These are phyloP conservation scores for Myrmecophaga tridactyla DNA, from an alignment of 2,113 vertebrate genomes.

Conservation along the genomic window DNA sequence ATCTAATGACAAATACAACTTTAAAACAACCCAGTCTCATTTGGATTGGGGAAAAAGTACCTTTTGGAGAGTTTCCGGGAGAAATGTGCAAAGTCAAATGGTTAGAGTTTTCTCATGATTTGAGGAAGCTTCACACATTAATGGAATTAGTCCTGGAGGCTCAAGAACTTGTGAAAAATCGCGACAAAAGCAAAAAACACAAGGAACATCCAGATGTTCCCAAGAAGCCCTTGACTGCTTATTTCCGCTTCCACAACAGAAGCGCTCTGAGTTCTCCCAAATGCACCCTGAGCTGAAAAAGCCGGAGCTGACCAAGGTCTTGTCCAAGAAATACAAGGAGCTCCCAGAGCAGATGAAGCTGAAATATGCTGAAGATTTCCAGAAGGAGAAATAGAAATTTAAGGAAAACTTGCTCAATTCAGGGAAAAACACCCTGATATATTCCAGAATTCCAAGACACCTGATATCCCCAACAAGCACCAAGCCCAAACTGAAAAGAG, in stretches of 20 bases:
- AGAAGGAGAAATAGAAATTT: constrained; percentile 91
- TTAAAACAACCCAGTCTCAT: background rate
- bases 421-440: too few species aligned
- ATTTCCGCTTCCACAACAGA: constrained; percentile 97
- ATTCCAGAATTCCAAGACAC: too few species aligned
- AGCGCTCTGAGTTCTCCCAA: too few species aligned
- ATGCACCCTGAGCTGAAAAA: constrained; percentile 97
- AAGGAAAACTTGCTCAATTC: too few species aligned
- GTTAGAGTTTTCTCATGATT: background rate
- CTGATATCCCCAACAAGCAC: constrained; percentile 87
- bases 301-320: constrained; percentile 94
- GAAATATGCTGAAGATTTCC: constrained; percentile 93
- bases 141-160: constrained; percentile 18
- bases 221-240: constrained; percentile 95
- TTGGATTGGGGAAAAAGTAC: constrained; percentile 5
- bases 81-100: constrained; percentile 48
- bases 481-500: constrained; percentile 84
- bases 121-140: background rate
- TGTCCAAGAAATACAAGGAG: constrained; percentile 94
- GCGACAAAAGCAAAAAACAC: too few species aligned
- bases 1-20: rapidly evolving
- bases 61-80: constrained; percentile 42
- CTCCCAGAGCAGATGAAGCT: constrained; percentile 92
- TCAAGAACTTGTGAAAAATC: background rate
- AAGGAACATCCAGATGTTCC: constrained; percentile 85